Conservation (phyloP, 2,888 invertebrate genomes). For the Pandemis heparana region DNA sequence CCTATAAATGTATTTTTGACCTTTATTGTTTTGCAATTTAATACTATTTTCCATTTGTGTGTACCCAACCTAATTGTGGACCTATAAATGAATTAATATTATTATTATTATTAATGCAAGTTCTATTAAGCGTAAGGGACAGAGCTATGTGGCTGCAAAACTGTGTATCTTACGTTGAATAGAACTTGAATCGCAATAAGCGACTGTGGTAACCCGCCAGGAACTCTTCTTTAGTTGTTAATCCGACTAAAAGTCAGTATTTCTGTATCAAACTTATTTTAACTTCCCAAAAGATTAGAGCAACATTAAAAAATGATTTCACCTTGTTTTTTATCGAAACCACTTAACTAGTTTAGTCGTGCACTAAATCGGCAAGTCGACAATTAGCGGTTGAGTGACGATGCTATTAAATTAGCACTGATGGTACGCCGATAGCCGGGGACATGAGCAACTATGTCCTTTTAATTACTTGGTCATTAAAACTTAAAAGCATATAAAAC, state of each 20-base stretch:
- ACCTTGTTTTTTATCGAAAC: slow-evolving; percentile 12
- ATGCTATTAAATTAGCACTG: slow-evolving; percentile 38
- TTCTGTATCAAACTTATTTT: neutral
- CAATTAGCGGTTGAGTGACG: slow-evolving; percentile 34
- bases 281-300: slow-evolving; percentile 3
- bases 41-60: no score
- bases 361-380: slow-evolving; percentile 13
- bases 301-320: neutral
- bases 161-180: no score
- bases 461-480: slow-evolving; percentile 26
- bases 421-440: slow-evolving; percentile 22
- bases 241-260: neutral
- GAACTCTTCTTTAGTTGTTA: no score
- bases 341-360: slow-evolving; percentile 7
- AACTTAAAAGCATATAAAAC: slow-evolving; percentile 17
- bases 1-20: no score
- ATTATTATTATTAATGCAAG: no score
- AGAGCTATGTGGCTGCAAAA: no score
- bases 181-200: no score
- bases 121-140: no score
- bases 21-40: no score
- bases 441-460: slow-evolving; percentile 11
- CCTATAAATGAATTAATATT: no score
- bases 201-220: no score
- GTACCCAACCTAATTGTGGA: no score